Conservation (phyloP, 2,797 vertebrate genomes). For the Helostoma temminkii region DNA sequence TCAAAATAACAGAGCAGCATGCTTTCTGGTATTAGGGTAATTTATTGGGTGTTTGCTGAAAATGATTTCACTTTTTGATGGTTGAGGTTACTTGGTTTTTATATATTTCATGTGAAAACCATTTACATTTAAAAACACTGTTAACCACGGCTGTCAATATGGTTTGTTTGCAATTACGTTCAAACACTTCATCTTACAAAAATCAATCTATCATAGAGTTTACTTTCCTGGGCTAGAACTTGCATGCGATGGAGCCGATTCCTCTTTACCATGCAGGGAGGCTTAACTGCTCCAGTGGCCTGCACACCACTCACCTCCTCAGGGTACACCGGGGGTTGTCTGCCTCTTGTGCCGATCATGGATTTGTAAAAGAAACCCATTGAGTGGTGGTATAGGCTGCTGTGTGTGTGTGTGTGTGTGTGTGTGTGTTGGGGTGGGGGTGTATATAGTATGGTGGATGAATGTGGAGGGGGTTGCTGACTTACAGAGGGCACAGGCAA, state of each 20-base stretch:
- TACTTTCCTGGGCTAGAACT: not conserved
- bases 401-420: not conserved
- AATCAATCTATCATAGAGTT: not conserved
- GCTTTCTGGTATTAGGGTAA: too few species aligned
- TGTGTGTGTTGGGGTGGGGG: not conserved
- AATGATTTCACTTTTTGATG: too few species aligned
- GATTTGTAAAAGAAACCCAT: constrained; percentile 28
- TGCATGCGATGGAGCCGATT: constrained; percentile 13
- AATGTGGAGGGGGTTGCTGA: constrained; percentile 41
- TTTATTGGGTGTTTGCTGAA: too few species aligned
- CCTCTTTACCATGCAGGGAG: constrained; percentile 32
- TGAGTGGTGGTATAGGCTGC: constrained; percentile 17
- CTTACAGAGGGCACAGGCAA: constrained; percentile 62
- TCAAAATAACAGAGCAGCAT: not conserved
- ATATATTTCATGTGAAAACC: too few species aligned
- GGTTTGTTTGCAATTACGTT: too few species aligned
- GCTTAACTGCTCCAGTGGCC: constrained; percentile 41
- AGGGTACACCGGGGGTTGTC: constrained; percentile 15
- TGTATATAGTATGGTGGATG: constrained; percentile 29
- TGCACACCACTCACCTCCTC: constrained; percentile 33
- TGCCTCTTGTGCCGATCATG: constrained; percentile 24
- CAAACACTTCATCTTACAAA: not conserved
- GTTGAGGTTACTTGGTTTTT: too few species aligned
- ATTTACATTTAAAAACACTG: too few species aligned
- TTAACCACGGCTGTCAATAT: too few species aligned